Conservation (phyloP, 2,797 vertebrate genomes). For the Moxostoma hubbsi region DNA sequence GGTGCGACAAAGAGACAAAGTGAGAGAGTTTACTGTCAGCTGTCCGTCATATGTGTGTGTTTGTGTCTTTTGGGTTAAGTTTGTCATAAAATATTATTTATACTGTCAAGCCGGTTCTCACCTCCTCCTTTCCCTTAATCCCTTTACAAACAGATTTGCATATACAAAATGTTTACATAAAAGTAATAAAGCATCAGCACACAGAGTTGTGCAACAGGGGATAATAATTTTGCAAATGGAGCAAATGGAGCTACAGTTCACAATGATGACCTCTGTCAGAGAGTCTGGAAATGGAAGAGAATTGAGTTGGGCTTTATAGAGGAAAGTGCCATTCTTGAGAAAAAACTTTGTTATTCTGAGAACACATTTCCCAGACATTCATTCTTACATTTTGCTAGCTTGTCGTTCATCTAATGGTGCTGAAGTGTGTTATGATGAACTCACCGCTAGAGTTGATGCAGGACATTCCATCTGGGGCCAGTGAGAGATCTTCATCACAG, state of each 20-base stretch:
- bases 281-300: conserved; percentile 8
- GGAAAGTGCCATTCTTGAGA: conserved; percentile 4
- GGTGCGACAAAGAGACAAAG: no score
- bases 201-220: not conserved
- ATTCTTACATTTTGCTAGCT: conserved; percentile 20
- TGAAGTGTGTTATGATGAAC: conserved; percentile 21
- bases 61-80: no score
- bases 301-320: conserved; percentile 2
- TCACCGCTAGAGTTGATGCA: conserved; percentile 82
- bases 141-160: not conserved
- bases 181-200: not conserved
- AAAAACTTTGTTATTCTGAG: conserved; percentile 18
- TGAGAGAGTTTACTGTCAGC: no score
- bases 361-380: not conserved
- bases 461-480: conserved; percentile 86
- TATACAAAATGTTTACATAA: not conserved
- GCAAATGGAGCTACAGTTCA: not conserved
- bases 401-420: not conserved
- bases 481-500: conserved; percentile 84
- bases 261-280: conserved; percentile 12
- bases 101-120: no score
- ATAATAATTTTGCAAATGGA: no score
- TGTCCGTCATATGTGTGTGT: no score
- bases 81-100: no score
- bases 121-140: not conserved